phyloP scores from a whole-genome alignment of 2,888 invertebrate species.

The Ochlodes sylvanus region DNA sequence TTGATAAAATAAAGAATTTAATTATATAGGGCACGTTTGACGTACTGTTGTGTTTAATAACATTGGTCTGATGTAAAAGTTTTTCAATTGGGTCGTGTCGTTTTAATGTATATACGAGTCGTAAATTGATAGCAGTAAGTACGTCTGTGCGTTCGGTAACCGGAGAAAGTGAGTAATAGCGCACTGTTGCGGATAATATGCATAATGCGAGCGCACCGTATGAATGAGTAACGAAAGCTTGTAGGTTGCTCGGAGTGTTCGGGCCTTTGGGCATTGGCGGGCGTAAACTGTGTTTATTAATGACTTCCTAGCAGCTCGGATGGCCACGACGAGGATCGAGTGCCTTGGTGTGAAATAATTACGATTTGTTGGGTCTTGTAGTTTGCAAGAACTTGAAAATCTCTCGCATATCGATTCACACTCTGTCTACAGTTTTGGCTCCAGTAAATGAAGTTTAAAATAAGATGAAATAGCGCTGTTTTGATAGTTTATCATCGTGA shows the following conservation, averaged over 20 bases:
- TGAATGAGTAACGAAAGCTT: slow-evolving; percentile 36
- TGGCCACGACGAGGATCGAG: background rate
- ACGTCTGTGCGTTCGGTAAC: slow-evolving; percentile 41
- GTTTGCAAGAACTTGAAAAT: too few relatives aligned
- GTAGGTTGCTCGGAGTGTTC: slow-evolving; percentile 8
- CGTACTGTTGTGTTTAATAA: too few relatives aligned
- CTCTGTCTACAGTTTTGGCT: too few relatives aligned
- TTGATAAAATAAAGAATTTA: background rate
- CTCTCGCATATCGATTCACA: too few relatives aligned
- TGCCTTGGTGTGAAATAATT: background rate
- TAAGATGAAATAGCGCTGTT: too few relatives aligned
- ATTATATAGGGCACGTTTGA: too few relatives aligned
- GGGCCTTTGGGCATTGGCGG: slow-evolving; percentile 26
- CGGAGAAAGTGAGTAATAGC: slow-evolving; percentile 42
- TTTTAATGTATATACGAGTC: slow-evolving; percentile 24
- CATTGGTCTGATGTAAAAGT: slow-evolving; percentile 1
- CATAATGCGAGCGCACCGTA: slow-evolving; percentile 38
- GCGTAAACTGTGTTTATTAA: slow-evolving; percentile 33
- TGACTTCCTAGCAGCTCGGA: slow-evolving; percentile 23
- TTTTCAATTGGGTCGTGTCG: slow-evolving; percentile 10
- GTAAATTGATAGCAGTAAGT: slow-evolving; percentile 40
- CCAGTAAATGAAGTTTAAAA: too few relatives aligned
- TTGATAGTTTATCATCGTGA: too few relatives aligned
- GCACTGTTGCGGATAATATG: slow-evolving; percentile 37
- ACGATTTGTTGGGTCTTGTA: too few relatives aligned